Evolutionary conservation across 1,140 invertebrate genomes (phyloP).

Genomic region (Cydia pomonella): DNA sequence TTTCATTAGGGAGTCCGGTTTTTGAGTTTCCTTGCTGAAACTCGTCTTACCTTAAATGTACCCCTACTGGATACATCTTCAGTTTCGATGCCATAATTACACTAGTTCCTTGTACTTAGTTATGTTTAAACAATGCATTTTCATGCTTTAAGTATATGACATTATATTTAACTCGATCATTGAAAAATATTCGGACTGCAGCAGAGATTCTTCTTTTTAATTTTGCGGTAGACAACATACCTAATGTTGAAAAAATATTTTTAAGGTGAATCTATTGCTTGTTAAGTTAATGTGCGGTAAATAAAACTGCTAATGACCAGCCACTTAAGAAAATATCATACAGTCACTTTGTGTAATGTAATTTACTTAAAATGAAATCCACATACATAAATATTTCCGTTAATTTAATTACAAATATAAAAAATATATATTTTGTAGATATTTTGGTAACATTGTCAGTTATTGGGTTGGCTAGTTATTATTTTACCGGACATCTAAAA

Average conservation of each 20-base stretch:
- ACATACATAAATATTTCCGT: too few species aligned
- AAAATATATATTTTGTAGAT: too few species aligned
- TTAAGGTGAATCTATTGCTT: not conserved
- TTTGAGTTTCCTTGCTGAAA: not conserved
- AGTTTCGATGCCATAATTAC: conserved; percentile 24
- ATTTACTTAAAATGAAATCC: too few species aligned
- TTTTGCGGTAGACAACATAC: not conserved
- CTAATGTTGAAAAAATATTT: not conserved
- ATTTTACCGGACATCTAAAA: not conserved
- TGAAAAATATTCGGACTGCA: not conserved
- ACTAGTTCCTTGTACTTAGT: conserved; percentile 32
- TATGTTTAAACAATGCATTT: conserved; percentile 30
- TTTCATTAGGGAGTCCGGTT: not conserved
- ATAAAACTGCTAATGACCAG: not conserved
- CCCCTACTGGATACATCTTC: not conserved
- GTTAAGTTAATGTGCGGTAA: not conserved
- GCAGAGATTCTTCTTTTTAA: not conserved
- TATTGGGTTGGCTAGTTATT: not conserved
- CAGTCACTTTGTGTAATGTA: too few species aligned
- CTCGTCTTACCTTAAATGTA: conserved; percentile 5
- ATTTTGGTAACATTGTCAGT: too few species aligned
- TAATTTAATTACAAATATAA: too few species aligned
- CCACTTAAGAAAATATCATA: not conserved
- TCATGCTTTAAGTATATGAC: not conserved
- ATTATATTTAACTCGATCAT: not conserved